Percentiles rank a stretch among this genome's conserved stretches.
Conservation (phyloP, 2,797 vertebrate species). For the Scyliorhinus canicula region DNA sequence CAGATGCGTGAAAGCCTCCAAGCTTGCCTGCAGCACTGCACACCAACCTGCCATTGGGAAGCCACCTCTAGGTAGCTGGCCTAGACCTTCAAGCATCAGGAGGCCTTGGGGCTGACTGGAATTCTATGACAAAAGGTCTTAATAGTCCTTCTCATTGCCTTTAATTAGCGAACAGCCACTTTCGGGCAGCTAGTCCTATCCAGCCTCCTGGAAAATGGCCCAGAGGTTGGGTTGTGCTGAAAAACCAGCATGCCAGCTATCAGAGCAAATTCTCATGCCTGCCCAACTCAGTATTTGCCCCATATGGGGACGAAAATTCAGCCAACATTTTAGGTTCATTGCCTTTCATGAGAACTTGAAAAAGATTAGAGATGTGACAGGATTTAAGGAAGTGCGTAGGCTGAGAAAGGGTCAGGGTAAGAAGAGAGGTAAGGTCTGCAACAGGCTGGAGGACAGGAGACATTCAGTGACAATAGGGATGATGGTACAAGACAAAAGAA, state of each 20-base stretch:
- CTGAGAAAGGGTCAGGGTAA: not conserved
- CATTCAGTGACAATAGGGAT: not conserved
- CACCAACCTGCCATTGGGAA: too few relatives aligned
- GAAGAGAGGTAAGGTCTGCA: not conserved
- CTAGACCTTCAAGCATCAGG: not conserved
- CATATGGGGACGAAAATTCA: not conserved
- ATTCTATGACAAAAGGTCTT: not conserved
- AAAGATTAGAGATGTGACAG: too few relatives aligned
- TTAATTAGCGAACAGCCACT: not conserved
- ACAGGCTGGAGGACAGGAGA: not conserved
- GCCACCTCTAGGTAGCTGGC: not conserved
- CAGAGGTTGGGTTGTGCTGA: too few relatives aligned
- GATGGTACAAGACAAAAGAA: not conserved
- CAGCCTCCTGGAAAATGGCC: too few relatives aligned
- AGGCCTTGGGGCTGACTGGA: not conserved
- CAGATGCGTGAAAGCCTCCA: not conserved
- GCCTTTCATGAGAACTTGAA: not conserved
- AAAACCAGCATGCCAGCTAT: not conserved
- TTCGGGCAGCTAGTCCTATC: too few relatives aligned
- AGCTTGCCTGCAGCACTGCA: not conserved
- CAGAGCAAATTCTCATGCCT: not conserved
- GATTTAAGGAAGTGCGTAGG: not conserved
- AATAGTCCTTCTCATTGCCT: not conserved
- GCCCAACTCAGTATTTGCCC: not conserved
- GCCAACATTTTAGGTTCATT: not conserved